Base-by-base conservation (phyloP, 1,140 invertebrate species). In the Ooceraea biroi region DNA sequence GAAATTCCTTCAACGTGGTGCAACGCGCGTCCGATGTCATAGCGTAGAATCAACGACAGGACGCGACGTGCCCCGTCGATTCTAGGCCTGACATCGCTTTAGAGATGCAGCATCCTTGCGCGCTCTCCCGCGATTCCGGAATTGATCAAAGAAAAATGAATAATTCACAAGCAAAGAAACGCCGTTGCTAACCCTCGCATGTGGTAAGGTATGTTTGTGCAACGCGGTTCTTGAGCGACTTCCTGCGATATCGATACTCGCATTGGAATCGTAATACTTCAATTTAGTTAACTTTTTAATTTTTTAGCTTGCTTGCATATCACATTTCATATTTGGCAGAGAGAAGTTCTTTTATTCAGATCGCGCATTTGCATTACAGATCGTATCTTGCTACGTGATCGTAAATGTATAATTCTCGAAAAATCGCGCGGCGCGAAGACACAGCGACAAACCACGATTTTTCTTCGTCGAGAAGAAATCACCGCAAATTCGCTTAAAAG, bases 61-160 rank as follows among this genome's bases (percentile, higher is more conserved):
- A 63, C 65, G n/a, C 19, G 44, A 76, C 58, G 48, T 36, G 41
- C 5, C 36, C 8, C 27, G 11, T 46, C 25, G 60, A 65, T 63
- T 48, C 17, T 50, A 5, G n/a, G 14, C 10, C 11, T 22, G 25
- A 22, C 36, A 36, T 60, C 3, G 3, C 57, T 72, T 73, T 57
- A 55, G 48, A 76, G 30, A 52, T 3, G 19, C n/a, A n/a, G n/a
- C n/a, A n/a, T n/a, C n/a, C n/a, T n/a, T n/a, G n/a, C 27, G 27
- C 61, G n/a, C 19, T n/a, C 46, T 12, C 12, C 7, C 22, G 22
- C 41, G 25, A 19, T 25, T 30, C n/a, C n/a, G 7, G 7, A 63
- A 76, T 76, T 76, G 0, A 30, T 76, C 25, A 76, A 76, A 76
- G 25, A 50, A 63, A 63, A 19, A 63, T 61, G 1, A 74, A 74